These are phyloP conservation scores for Drosophila incognita DNA, from an alignment of 2,888 invertebrate genomes.

Conservation along the genomic window DNA sequence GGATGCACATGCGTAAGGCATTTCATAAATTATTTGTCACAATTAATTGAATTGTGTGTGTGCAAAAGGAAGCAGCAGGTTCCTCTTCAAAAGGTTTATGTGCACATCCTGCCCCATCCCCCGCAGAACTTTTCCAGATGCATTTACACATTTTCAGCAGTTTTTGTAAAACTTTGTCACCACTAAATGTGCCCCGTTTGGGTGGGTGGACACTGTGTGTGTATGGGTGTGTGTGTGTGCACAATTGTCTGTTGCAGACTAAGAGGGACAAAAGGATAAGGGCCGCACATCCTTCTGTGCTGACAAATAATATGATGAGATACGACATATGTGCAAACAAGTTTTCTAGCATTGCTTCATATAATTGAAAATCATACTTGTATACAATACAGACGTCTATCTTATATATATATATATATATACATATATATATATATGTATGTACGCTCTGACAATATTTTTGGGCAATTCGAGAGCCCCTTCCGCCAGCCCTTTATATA, in stretches of 20 bases:
- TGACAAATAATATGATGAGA: conserved; percentile 85
- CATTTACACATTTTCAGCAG: conserved; percentile 58
- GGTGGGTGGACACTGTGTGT: background rate
- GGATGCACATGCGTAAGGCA: conserved; percentile 21
- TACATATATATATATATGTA: background rate
- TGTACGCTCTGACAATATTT: conserved; percentile 50
- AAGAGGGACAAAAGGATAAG: conserved; percentile 73
- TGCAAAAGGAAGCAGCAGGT: conserved; percentile 42
- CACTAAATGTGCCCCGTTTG: conserved; percentile 54
- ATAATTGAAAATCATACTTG: conserved; percentile 84
- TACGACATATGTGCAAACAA: conserved; percentile 85
- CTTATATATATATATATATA: background rate
- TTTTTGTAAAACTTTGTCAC: conserved; percentile 71
- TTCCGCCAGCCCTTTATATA: conserved; percentile 26
- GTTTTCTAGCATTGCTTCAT: conserved; percentile 75
- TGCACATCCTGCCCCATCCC: background rate
- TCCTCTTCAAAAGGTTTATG: conserved; percentile 13
- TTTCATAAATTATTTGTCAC: conserved; percentile 83
- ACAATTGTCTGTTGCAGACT: conserved; percentile 35
- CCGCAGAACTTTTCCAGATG: conserved; percentile 28
- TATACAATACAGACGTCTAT: background rate
- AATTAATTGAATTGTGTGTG: conserved; percentile 84
- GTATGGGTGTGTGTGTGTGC: background rate
- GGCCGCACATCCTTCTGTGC: conserved; percentile 40
- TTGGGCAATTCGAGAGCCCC: conserved; percentile 31